These are phyloP conservation scores for Dorcus hopei DNA, from an alignment of 2,888 invertebrate species.

Conservation along the genomic window DNA sequence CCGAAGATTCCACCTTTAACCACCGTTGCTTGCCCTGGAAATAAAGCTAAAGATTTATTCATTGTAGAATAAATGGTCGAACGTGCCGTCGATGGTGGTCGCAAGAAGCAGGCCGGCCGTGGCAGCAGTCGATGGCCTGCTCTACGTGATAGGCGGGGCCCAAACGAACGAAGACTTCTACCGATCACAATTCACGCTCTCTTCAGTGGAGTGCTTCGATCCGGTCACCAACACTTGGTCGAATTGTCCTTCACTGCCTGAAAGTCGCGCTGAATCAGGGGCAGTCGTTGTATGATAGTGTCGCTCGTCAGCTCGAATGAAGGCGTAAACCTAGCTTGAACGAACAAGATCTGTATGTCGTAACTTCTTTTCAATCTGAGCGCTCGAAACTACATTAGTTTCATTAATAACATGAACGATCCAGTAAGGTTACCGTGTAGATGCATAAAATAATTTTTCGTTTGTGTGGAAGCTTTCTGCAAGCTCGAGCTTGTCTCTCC, in stretches of 20 bases:
- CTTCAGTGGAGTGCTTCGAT: slow-evolving; percentile 81
- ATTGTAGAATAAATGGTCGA: slow-evolving; percentile 72
- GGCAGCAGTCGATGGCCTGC: slow-evolving; percentile 75
- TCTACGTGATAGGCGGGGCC: slow-evolving; percentile 85
- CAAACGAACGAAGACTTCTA: slow-evolving; percentile 80
- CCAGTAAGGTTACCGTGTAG: too few relatives aligned
- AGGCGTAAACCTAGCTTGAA: too few relatives aligned
- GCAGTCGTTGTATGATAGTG: slow-evolving; percentile 60
- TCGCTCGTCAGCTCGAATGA: not conserved
- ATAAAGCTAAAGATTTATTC: not conserved
- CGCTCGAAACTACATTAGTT: too few relatives aligned
- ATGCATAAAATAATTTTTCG: too few relatives aligned
- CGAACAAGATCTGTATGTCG: too few relatives aligned
- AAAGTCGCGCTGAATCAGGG: slow-evolving; percentile 83
- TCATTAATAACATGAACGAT: too few relatives aligned
- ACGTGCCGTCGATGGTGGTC: slow-evolving; percentile 68
- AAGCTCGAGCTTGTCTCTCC: too few relatives aligned
- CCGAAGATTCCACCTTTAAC: too few relatives aligned
- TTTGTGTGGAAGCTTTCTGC: too few relatives aligned
- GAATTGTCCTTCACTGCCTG: slow-evolving; percentile 74
- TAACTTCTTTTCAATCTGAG: too few relatives aligned
- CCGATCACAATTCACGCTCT: slow-evolving; percentile 79
- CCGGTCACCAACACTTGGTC: slow-evolving; percentile 76
- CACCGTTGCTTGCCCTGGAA: too few relatives aligned
- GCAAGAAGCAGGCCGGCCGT: slow-evolving; percentile 82